These are phyloP conservation scores for Helicoverpa assulta DNA, from an alignment of 2,888 invertebrate species.

Conservation along the genomic window DNA sequence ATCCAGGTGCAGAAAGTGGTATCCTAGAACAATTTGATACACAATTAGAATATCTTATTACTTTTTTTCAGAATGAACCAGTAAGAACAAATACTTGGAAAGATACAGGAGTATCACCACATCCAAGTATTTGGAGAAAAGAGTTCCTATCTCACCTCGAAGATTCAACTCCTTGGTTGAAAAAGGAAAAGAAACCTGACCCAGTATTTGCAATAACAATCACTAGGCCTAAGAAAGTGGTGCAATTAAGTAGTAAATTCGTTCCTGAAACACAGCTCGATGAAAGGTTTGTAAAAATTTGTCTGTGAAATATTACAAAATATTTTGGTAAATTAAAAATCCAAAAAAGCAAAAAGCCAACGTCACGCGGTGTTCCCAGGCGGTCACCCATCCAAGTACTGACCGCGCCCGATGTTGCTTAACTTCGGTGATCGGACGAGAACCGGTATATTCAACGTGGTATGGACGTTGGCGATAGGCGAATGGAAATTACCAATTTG, in stretches of 20 bases:
- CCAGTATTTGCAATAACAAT: constrained; percentile 72
- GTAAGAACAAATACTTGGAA: constrained; percentile 82
- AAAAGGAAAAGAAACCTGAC: constrained; percentile 72
- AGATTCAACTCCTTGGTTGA: constrained; percentile 77
- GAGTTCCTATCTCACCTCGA: constrained; percentile 71
- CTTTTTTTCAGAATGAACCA: constrained; percentile 70
- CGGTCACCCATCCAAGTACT: constrained; percentile 84
- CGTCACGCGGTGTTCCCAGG: constrained; percentile 78
- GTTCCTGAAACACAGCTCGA: constrained; percentile 82
- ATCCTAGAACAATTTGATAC: too few species aligned
- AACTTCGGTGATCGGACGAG: constrained; percentile 55
- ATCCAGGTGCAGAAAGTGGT: too few species aligned
- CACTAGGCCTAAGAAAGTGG: constrained; percentile 75
- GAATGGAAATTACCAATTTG: fast-evolving
- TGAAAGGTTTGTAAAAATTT: constrained; percentile 71
- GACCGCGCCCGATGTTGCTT: constrained; percentile 81
- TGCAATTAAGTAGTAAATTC: constrained; percentile 78
- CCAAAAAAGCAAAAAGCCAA: constrained; percentile 64
- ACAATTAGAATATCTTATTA: too few species aligned
- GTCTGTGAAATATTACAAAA: background rate
- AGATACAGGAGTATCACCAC: constrained; percentile 74
- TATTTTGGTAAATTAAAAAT: background rate
- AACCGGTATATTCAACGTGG: constrained; percentile 35
- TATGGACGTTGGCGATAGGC: background rate
- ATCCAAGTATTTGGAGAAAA: constrained; percentile 87